Conservation (phyloP, 2,797 vertebrate species). For the Poecilia picta region DNA sequence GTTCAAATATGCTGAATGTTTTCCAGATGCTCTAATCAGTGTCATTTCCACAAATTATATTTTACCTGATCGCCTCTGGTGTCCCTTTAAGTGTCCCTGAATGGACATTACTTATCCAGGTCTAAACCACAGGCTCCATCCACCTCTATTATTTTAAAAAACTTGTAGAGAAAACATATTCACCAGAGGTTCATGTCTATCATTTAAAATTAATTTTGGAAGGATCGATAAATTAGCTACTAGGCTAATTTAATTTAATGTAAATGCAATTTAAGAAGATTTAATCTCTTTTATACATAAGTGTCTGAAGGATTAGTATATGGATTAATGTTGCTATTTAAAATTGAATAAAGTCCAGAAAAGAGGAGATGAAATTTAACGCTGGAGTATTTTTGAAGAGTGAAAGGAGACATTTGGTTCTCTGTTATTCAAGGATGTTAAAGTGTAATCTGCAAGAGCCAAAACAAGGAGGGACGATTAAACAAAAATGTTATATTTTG, state of each 20-base stretch:
- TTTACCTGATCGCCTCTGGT: background rate
- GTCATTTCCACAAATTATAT: background rate
- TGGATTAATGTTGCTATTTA: background rate
- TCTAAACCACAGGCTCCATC: conserved; percentile 27
- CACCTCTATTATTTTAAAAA: conserved; percentile 21
- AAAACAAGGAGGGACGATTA: background rate
- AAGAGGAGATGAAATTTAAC: background rate
- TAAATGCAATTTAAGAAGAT: background rate
- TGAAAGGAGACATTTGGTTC: background rate
- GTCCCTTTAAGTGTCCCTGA: background rate
- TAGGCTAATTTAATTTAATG: conserved; percentile 12
- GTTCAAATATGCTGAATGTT: background rate
- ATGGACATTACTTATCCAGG: conserved; percentile 15
- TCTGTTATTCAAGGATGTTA: background rate
- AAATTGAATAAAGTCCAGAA: background rate
- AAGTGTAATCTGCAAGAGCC: background rate
- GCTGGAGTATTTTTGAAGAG: background rate
- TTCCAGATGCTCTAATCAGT: background rate
- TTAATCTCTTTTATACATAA: background rate
- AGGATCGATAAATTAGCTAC: background rate
- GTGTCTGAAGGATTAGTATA: background rate
- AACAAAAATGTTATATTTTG: background rate
- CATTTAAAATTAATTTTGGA: conserved; percentile 9
- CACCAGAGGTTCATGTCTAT: background rate
- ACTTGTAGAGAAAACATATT: background rate